phyloP scores from a whole-genome alignment of 2,113 vertebrate genomes.

The Solea senegalensis region DNA sequence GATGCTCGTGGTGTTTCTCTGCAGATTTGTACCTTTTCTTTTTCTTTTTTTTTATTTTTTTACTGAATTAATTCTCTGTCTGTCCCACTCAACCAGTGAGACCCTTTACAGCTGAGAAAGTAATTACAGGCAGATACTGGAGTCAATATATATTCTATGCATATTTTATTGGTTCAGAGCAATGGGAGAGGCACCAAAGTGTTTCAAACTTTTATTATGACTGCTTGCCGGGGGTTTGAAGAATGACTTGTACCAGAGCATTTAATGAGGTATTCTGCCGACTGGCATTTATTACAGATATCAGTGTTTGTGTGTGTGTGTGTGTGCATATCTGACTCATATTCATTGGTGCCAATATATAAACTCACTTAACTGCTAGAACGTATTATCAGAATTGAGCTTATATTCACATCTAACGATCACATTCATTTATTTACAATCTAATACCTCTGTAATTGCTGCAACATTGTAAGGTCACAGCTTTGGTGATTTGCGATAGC shows the following conservation, averaged over 20 bases:
- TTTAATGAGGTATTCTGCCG: constrained; percentile 56
- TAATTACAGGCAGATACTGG: constrained; percentile 38
- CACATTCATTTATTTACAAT: constrained; percentile 12
- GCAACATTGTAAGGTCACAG: no score
- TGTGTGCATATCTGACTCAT: background rate
- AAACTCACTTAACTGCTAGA: background rate
- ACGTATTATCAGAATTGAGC: constrained; percentile 2
- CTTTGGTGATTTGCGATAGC: no score
- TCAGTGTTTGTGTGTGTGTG: constrained; percentile 13
- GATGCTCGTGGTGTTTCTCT: background rate
- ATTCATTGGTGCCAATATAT: background rate
- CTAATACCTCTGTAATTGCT: background rate
- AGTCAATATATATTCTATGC: constrained; percentile 46
- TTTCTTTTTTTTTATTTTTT: no score
- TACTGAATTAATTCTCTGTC: background rate
- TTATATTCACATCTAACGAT: background rate
- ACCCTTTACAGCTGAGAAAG: constrained; percentile 1
- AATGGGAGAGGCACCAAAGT: constrained; percentile 18
- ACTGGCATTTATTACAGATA: constrained; percentile 32
- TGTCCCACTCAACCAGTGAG: background rate
- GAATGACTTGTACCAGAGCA: constrained; percentile 54
- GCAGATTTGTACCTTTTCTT: background rate
- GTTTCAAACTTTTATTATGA: constrained; percentile 49
- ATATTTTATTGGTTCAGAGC: constrained; percentile 52
- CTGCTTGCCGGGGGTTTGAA: constrained; percentile 42